Conservation (phyloP, 2,113 vertebrate species). For the Muscicapa adusta region DNA sequence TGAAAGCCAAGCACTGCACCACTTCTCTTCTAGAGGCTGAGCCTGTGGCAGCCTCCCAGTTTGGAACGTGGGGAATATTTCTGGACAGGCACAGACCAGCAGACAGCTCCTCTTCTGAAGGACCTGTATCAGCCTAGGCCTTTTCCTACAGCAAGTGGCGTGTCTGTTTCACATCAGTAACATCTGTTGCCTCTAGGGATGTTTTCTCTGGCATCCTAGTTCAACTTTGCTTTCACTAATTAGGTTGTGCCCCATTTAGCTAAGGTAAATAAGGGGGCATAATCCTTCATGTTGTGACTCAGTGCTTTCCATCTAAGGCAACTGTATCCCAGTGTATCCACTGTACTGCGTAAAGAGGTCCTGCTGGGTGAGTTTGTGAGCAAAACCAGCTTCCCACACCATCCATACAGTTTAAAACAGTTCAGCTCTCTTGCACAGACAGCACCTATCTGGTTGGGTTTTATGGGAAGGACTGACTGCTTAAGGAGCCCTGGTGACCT, state of each 20-base stretch:
- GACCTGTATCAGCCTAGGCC: not conserved
- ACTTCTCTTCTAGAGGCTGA: not conserved
- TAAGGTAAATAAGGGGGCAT: not conserved
- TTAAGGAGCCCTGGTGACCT: not conserved
- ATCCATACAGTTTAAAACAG: not conserved
- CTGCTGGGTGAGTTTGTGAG: not conserved
- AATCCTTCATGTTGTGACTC: not conserved
- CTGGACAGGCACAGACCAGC: not conserved
- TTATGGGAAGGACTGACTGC: not conserved
- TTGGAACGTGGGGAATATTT: not conserved
- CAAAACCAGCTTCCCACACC: not conserved
- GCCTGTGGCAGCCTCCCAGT: not conserved
- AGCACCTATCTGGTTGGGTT: not conserved
- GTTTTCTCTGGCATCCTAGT: not conserved
- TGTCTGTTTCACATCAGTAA: not conserved
- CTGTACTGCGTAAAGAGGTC: accelerated
- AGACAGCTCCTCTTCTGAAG: not conserved
- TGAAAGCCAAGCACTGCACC: not conserved
- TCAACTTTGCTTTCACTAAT: not conserved
- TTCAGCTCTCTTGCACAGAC: not conserved
- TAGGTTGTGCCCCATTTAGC: not conserved
- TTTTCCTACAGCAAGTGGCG: not conserved
- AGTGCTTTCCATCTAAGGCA: not conserved
- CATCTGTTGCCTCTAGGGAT: not conserved
- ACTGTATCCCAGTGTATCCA: too few relatives aligned